phyloP scores from a whole-genome alignment of 92 coral and sea anemone genomes.

The Palythoa grandis region DNA sequence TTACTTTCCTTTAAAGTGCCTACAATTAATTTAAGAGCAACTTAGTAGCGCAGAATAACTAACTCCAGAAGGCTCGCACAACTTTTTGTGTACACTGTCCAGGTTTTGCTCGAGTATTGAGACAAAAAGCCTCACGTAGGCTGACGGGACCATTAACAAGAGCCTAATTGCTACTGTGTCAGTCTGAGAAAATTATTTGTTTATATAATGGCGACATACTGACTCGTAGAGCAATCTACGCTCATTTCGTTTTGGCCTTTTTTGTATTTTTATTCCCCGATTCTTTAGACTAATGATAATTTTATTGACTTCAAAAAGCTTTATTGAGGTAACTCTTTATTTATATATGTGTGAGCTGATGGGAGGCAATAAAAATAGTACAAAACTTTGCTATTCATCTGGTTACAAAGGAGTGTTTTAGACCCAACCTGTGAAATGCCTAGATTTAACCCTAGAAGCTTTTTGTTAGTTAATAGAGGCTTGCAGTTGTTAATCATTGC shows the following conservation, averaged over 20 bases:
- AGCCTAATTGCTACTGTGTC: constrained; percentile 77
- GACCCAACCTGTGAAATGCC: constrained; percentile 79
- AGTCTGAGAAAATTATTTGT: constrained; percentile 67
- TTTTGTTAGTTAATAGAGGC: constrained; percentile 25
- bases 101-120: constrained; percentile 52
- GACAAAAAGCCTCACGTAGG: constrained; percentile 20
- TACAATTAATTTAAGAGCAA: constrained; percentile 55
- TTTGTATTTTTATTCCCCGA: neutral
- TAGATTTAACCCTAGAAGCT: too few relatives aligned
- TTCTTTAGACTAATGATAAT: neutral
- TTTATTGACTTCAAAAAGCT: constrained; percentile 45
- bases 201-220: constrained; percentile 75
- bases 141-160: constrained; percentile 59
- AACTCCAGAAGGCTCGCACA: constrained; percentile 43
- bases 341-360: constrained; percentile 64
- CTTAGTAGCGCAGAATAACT: constrained; percentile 59
- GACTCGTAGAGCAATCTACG: constrained; percentile 47
- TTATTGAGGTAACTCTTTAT: constrained; percentile 56
- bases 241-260: neutral
- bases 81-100: constrained; percentile 63
- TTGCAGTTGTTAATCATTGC: constrained; percentile 27
- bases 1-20: constrained; percentile 15
- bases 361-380: constrained; percentile 45
- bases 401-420: constrained; percentile 65
- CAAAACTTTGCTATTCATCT: constrained; percentile 60